These are phyloP conservation scores for Gambusia affinis DNA, from an alignment of 2,113 vertebrate genomes.

Conservation along the genomic window DNA sequence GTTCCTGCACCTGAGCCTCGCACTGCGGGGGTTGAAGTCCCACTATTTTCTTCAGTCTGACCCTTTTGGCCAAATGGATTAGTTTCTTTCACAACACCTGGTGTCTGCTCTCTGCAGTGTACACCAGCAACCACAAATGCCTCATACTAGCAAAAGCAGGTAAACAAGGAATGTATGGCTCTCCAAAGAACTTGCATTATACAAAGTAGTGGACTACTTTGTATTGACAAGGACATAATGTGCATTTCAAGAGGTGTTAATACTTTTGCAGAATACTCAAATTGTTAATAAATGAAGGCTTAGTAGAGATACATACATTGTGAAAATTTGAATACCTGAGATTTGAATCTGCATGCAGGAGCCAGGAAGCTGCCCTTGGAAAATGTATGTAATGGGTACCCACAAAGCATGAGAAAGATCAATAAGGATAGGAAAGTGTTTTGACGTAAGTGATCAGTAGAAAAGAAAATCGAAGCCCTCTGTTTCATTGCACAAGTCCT, in stretches of 20 bases:
- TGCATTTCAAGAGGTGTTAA: not conserved
- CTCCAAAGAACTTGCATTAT: not conserved
- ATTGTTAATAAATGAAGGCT: not conserved
- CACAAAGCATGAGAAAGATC: not conserved
- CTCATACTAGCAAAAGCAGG: not conserved
- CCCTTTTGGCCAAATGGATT: conserved; percentile 43
- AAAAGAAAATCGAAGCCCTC: not conserved
- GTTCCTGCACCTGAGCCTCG: conserved; percentile 43
- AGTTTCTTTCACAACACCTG: conserved; percentile 25
- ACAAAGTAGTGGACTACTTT: not conserved
- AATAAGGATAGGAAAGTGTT: not conserved
- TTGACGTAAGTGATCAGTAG: not conserved
- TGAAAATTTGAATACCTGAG: not conserved
- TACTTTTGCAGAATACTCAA: not conserved
- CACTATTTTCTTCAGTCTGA: conserved; percentile 28
- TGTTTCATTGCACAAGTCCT: not conserved
- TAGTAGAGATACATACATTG: not conserved
- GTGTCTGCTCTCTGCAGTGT: conserved; percentile 32
- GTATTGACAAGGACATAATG: too few relatives aligned
- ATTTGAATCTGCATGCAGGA: not conserved
- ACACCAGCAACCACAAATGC: conserved; percentile 3
- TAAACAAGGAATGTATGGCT: not conserved
- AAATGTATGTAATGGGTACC: not conserved
- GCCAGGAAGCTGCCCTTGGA: not conserved
- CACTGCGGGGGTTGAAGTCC: conserved; percentile 17